A percentile compares a stretch with the other conserved stretches of the same genome.
Conservation (phyloP, 2,888 invertebrate species). For the Pseudococcus longispinus region DNA sequence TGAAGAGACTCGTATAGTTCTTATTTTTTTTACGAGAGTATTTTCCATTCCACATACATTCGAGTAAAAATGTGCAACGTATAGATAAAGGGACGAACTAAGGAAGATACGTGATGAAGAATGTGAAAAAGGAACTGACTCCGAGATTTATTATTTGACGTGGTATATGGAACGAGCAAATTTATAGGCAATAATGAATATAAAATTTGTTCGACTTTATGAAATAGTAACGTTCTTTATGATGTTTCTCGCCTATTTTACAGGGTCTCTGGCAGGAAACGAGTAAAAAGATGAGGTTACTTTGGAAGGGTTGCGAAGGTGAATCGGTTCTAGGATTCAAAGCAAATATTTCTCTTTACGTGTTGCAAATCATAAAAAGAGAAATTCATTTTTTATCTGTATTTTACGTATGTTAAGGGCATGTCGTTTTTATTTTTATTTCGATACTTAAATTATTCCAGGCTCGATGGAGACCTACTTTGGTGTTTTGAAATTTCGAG, state of each 20-base stretch:
- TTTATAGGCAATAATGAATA: neutral
- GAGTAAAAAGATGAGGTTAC: neutral
- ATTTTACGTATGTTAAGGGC: neutral
- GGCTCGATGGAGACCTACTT: neutral
- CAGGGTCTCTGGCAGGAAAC: neutral
- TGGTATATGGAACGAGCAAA: neutral
- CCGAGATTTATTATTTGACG: slow-evolving; percentile 4
- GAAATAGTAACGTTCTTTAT: slow-evolving; percentile 2
- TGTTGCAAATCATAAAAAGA: neutral
- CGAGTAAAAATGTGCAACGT: neutral
- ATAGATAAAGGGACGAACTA: neutral
- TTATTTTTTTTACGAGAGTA: neutral
- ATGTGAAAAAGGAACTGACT: neutral
- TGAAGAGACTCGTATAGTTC: neutral
- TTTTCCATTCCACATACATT: neutral
- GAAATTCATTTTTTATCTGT: neutral
- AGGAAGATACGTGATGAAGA: neutral
- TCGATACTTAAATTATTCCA: neutral
- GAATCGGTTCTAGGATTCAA: neutral
- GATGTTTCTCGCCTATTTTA: neutral
- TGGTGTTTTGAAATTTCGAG: no score
- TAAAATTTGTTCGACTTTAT: slow-evolving; percentile 13
- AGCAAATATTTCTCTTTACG: neutral
- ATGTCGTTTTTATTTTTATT: neutral
- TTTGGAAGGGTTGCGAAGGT: neutral